phyloP scores from a whole-genome alignment of 2,888 invertebrate genomes.

The Caenorhabditis sp. region DNA sequence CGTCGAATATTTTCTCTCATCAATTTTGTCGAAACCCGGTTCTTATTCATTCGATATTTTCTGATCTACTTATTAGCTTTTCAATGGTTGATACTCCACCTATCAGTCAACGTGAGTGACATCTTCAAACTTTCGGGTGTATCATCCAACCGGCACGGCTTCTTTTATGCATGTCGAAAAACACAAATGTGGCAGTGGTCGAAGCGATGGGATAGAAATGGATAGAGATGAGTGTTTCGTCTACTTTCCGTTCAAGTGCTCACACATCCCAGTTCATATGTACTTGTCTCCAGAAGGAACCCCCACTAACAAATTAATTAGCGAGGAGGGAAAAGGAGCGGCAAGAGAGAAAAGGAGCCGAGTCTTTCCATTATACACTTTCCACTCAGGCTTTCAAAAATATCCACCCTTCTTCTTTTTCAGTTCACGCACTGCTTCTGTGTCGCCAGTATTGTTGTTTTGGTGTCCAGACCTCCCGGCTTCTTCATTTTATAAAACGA shows the following conservation, averaged over 20 bases:
- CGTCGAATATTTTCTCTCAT: too few species aligned
- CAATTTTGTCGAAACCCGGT: too few species aligned
- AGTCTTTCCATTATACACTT: constrained; percentile 56
- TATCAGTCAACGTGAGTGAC: constrained; percentile 60
- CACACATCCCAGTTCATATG: constrained; percentile 47
- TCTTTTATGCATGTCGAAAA: constrained; percentile 43
- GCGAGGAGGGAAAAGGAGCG: constrained; percentile 3
- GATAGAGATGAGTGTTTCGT: constrained; percentile 12
- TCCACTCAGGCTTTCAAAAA: constrained; percentile 53
- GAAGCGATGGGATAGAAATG: constrained; percentile 9
- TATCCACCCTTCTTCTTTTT: constrained; percentile 15
- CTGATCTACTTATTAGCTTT: constrained; percentile 26
- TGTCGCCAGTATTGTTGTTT: constrained; percentile 49
- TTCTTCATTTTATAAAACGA: constrained; percentile 22
- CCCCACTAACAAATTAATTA: constrained; percentile 61
- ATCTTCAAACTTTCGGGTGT: constrained; percentile 33
- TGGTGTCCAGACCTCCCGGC: constrained; percentile 18
- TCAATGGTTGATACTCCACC: constrained; percentile 30
- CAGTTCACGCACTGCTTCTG: constrained; percentile 1
- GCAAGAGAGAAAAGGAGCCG: constrained; percentile 23
- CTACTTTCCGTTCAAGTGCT: constrained; percentile 51
- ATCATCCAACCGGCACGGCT: constrained; percentile 32
- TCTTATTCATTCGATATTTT: background rate
- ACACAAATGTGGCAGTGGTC: background rate
- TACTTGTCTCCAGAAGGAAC: constrained; percentile 43